Evolutionary conservation across 2,113 vertebrate genomes (phyloP).

Genomic region (Galeopterus variegatus): DNA sequence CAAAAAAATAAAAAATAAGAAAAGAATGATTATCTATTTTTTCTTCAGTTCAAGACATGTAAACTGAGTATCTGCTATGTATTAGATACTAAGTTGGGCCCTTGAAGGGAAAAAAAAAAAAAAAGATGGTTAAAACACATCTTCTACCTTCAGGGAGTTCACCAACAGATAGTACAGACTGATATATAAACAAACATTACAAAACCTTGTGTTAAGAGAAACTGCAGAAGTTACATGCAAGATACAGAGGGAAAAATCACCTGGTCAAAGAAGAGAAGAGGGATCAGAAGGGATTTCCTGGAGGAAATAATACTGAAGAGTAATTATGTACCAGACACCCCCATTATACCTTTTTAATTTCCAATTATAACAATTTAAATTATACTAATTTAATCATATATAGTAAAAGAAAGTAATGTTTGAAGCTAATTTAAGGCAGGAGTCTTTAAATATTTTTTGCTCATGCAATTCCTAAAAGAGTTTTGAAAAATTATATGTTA

Average conservation of each 20-base stretch:
- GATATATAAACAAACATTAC: neutral
- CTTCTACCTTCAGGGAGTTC: neutral
- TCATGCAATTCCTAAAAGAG: neutral
- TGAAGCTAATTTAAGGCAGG: neutral
- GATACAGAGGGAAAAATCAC: neutral
- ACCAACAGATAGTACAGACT: neutral
- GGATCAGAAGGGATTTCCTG: neutral
- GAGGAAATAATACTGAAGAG: neutral
- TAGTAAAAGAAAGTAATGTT: neutral
- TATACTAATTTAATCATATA: neutral
- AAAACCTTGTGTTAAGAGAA: neutral
- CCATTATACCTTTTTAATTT: neutral
- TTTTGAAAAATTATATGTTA: neutral
- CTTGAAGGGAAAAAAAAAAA: too few relatives aligned
- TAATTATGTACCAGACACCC: neutral
- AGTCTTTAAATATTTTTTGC: neutral
- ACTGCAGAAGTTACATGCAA: neutral
- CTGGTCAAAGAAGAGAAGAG: neutral
- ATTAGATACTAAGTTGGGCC: neutral
- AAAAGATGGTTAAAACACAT: neutral
- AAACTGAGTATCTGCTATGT: neutral
- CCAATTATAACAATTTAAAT: neutral
- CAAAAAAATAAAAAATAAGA: neutral
- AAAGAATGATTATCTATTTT: neutral
- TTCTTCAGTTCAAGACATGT: neutral